phyloP scores from a whole-genome alignment of 2,113 vertebrate species.

The Chlamydotis undulata region DNA sequence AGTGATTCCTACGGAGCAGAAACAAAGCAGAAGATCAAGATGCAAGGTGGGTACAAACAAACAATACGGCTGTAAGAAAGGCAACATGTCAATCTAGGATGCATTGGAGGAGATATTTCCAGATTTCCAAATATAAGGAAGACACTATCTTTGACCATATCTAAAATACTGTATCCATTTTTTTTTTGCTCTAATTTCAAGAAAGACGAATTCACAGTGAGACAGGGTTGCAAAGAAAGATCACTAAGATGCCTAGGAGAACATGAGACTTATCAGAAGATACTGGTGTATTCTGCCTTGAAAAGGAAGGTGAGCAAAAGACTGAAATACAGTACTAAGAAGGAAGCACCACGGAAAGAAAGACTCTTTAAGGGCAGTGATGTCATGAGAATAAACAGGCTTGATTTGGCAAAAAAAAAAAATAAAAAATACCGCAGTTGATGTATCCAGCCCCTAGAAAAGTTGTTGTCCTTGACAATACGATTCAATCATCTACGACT shows the following conservation, averaged over 20 bases:
- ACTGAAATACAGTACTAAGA: neutral
- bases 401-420: neutral
- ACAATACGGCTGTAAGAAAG: neutral
- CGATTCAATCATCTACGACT: neutral
- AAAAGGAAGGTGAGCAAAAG: neutral
- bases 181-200: neutral
- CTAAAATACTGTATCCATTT: neutral
- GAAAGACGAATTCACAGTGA: neutral
- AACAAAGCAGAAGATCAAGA: neutral
- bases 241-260: neutral
- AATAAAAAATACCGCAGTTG: fast-evolving
- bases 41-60: neutral
- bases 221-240: neutral
- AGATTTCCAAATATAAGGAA: neutral
- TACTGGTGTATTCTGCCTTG: neutral
- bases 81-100: neutral
- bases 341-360: neutral
- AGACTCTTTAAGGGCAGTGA: neutral
- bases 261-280: neutral
- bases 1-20: neutral
- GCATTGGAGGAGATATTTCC: neutral
- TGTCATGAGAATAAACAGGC: neutral
- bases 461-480: neutral
- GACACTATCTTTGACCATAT: neutral
- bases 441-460: neutral